A percentile compares a stretch with the other conserved stretches of the same genome.
Evolutionary conservation across 1,140 invertebrate genomes (phyloP).

Genomic region (Atta cephalotes): DNA sequence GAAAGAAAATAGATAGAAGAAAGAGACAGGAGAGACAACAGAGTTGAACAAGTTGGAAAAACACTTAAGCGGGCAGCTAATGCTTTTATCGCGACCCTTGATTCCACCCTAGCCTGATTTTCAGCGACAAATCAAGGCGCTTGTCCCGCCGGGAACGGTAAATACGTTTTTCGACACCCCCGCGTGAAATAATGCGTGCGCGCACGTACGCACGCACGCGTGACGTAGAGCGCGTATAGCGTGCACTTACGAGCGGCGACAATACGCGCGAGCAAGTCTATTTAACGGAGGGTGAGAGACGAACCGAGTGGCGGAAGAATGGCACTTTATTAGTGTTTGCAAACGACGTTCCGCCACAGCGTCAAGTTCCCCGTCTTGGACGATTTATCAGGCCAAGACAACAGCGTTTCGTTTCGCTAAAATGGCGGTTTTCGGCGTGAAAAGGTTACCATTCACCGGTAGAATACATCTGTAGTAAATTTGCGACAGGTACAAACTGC

Average conservation of each 20-base stretch:
- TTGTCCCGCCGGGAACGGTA: constrained; percentile 77
- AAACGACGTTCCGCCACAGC: constrained; percentile 51
- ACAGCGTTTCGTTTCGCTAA: constrained; percentile 39
- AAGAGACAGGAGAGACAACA: constrained; percentile 51
- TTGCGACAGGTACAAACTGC: constrained; percentile 1
- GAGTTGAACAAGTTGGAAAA: constrained; percentile 77
- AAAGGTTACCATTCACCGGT: background rate
- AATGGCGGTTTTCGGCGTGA: constrained; percentile 35
- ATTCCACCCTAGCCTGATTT: constrained; percentile 74
- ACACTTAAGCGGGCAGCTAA: constrained; percentile 79
- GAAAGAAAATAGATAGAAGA: background rate
- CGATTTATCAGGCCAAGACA: constrained; percentile 58
- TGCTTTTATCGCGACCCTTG: constrained; percentile 81
- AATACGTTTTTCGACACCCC: constrained; percentile 80
- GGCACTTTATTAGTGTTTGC: constrained; percentile 69
- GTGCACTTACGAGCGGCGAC: constrained; percentile 59
- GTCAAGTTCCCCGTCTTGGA: constrained; percentile 31
- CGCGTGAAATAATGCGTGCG: constrained; percentile 75
- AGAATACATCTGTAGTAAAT: constrained; percentile 24
- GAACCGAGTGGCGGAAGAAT: constrained; percentile 71
- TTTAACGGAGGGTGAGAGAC: constrained; percentile 63
- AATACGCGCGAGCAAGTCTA: constrained; percentile 68
- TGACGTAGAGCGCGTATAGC: constrained; percentile 20
- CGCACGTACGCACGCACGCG: constrained; percentile 30
- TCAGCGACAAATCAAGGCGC: constrained; percentile 82